Evolutionary conservation across 2,888 invertebrate genomes (phyloP).

Genomic region (Drosophila ustulata): DNA sequence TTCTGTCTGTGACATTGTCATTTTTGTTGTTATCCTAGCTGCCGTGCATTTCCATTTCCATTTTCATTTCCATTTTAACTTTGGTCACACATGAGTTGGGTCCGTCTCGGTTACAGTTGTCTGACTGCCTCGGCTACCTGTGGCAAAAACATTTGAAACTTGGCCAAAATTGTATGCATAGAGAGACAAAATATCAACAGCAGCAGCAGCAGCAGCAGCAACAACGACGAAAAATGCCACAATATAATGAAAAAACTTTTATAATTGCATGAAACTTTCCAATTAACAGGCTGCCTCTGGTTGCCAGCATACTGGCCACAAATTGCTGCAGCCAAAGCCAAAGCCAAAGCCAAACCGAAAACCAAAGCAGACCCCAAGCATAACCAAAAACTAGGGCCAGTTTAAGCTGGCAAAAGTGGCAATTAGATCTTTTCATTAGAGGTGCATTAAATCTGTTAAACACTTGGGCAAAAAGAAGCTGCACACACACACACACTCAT

Average conservation of each 20-base stretch:
- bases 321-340: slow-evolving; percentile 53
- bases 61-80: slow-evolving; percentile 72
- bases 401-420: slow-evolving; percentile 58
- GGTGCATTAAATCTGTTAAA: slow-evolving; percentile 55
- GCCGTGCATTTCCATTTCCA: slow-evolving; percentile 17
- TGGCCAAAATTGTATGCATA: slow-evolving; percentile 65
- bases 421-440: slow-evolving; percentile 73
- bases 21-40: slow-evolving; percentile 22
- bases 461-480: slow-evolving; percentile 11
- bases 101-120: slow-evolving; percentile 75
- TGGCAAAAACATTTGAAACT: slow-evolving; percentile 65
- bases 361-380: slow-evolving; percentile 19
- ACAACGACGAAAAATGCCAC: slow-evolving; percentile 56
- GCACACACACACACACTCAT: slow-evolving; percentile 28
- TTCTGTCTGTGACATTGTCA: slow-evolving; percentile 64
- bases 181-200: slow-evolving; percentile 68
- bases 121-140: slow-evolving; percentile 46
- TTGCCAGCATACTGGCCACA: slow-evolving; percentile 53
- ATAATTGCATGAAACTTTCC: slow-evolving; percentile 80
- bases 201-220: slow-evolving; percentile 30
- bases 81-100: slow-evolving; percentile 76
- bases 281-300: slow-evolving; percentile 77
- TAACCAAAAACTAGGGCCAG: slow-evolving; percentile 8
- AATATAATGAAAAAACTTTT: slow-evolving; percentile 80
- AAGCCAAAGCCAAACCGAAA: slow-evolving; percentile 41